These are phyloP conservation scores for Scomber japonicus DNA, from an alignment of 2,113 vertebrate genomes.

Conservation along the genomic window DNA sequence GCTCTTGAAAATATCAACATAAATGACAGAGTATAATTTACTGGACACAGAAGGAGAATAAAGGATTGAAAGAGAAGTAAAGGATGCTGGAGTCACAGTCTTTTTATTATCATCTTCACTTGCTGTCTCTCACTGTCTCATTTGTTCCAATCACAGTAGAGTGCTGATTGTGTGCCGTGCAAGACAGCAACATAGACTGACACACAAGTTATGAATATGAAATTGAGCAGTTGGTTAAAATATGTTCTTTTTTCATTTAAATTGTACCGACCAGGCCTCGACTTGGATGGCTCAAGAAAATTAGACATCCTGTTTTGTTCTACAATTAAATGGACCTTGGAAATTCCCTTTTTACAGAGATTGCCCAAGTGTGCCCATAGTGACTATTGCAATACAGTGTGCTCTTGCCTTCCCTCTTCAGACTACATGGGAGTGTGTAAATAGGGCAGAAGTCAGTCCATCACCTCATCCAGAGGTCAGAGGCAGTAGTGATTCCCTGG, in stretches of 20 bases:
- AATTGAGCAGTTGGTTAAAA: constrained; percentile 36
- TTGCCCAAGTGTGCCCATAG: constrained; percentile 6
- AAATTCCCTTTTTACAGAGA: constrained; percentile 26
- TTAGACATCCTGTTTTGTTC: neutral
- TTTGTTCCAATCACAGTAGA: constrained; percentile 31
- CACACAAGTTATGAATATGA: constrained; percentile 38
- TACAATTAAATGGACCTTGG: neutral
- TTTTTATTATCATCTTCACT: constrained; percentile 16
- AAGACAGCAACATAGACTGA: constrained; percentile 6
- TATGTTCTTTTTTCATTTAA: neutral
- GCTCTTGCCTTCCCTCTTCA: neutral
- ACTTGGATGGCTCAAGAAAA: constrained; percentile 1
- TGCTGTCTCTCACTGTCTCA: constrained; percentile 20
- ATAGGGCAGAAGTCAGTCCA: constrained; percentile 26
- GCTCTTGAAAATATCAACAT: constrained; percentile 36
- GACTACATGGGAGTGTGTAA: constrained; percentile 22
- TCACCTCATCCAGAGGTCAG: constrained; percentile 49
- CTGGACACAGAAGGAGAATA: neutral
- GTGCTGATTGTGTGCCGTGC: constrained; percentile 3
- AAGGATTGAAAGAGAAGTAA: constrained; percentile 5
- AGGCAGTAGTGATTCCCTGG: constrained; percentile 18
- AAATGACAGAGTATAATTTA: constrained; percentile 7
- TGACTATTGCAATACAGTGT: neutral
- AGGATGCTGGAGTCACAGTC: constrained; percentile 24
- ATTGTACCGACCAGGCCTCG: constrained; percentile 5